These are phyloP conservation scores for Heliopora coerulea DNA, from an alignment of 92 coral and sea anemone species.

Conservation along the genomic window DNA sequence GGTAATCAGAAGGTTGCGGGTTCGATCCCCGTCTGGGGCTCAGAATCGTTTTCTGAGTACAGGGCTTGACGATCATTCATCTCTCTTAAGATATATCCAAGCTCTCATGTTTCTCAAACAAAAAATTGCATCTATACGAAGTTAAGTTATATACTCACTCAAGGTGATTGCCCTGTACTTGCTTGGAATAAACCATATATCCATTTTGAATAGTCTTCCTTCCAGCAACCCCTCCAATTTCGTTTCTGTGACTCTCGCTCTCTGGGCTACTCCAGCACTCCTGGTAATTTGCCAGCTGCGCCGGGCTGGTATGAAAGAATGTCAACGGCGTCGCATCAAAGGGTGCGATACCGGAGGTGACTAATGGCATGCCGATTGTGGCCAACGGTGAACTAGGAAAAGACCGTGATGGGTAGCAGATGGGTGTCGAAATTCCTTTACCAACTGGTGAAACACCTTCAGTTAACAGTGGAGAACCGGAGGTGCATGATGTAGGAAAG, in stretches of 20 bases:
- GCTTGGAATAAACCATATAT: conserved; percentile 25
- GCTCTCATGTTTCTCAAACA: too few species aligned
- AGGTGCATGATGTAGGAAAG: neutral
- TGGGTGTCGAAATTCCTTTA: neutral
- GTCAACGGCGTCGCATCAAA: too few species aligned
- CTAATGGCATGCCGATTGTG: neutral
- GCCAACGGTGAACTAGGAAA: neutral
- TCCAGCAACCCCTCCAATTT: neutral
- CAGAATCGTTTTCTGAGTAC: too few species aligned
- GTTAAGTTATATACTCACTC: neutral
- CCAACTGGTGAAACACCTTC: too few species aligned
- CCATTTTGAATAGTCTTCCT: conserved; percentile 18
- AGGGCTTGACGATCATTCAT: too few species aligned
- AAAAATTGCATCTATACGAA: too few species aligned
- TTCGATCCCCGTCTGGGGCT: too few species aligned
- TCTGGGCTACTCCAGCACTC: neutral
- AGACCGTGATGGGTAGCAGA: neutral
- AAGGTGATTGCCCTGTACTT: neutral
- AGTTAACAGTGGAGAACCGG: too few species aligned
- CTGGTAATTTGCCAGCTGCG: neutral
- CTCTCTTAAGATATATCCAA: too few species aligned
- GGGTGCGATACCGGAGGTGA: neutral
- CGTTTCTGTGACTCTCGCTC: neutral
- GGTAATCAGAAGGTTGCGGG: too few species aligned
- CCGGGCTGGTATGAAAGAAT: neutral